phyloP scores from a whole-genome alignment of 1,140 invertebrate genomes.

The Leguminivora glycinivorella region DNA sequence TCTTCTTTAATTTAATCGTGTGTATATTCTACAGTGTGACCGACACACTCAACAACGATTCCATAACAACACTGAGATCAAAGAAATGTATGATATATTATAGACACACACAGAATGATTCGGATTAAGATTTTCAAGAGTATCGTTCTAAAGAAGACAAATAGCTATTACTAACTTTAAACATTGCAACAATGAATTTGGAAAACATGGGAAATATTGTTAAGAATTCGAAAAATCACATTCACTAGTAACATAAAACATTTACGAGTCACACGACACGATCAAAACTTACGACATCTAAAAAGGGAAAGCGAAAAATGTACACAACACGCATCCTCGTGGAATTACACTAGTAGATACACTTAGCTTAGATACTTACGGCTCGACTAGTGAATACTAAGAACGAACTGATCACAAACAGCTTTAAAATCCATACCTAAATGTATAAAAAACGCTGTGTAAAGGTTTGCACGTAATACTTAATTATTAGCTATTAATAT shows the following conservation, averaged over 20 bases:
- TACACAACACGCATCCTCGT: slow-evolving; percentile 57
- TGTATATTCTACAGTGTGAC: slow-evolving; percentile 53
- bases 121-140: slow-evolving; percentile 42
- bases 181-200: slow-evolving; percentile 52
- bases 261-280: slow-evolving; percentile 55
- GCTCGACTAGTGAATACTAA: slow-evolving; percentile 61
- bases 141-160: slow-evolving; percentile 48
- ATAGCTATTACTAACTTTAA: slow-evolving; percentile 52
- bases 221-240: slow-evolving; percentile 68
- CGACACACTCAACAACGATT: slow-evolving; percentile 47
- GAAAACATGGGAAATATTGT: slow-evolving; percentile 55
- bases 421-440: slow-evolving; percentile 54
- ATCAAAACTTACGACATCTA: slow-evolving; percentile 65
- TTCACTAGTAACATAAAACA: slow-evolving; percentile 59
- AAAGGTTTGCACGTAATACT: slow-evolving; percentile 67
- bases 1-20: slow-evolving; percentile 46
- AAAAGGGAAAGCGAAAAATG: slow-evolving; percentile 65
- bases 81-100: slow-evolving; percentile 40
- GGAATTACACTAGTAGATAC: slow-evolving; percentile 34
- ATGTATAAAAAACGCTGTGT: slow-evolving; percentile 71
- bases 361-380: slow-evolving; percentile 42
- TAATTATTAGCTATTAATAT: slow-evolving; percentile 63
- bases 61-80: slow-evolving; percentile 42
- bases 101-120: slow-evolving; percentile 54
- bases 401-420: slow-evolving; percentile 67